phyloP scores from a whole-genome alignment of 1,140 invertebrate genomes.

The Saccostrea glomerata region DNA sequence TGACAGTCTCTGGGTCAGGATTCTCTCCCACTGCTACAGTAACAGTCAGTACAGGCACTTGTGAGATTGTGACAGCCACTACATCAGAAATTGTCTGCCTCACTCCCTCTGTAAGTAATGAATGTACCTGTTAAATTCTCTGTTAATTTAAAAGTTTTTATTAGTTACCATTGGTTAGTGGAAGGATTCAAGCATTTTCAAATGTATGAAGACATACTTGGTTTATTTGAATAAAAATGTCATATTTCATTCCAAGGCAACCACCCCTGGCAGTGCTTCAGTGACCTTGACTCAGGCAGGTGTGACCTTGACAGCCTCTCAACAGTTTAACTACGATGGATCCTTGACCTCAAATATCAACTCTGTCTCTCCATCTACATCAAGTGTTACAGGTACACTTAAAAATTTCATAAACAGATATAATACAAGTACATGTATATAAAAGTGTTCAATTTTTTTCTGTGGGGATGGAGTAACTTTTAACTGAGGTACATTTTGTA shows the following conservation, averaged over 20 bases:
- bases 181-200: background rate
- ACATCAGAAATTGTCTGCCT: constrained; percentile 47
- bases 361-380: background rate
- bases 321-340: constrained; percentile 40
- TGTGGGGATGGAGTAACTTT: background rate
- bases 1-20: constrained; percentile 48
- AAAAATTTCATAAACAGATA: background rate
- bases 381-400: constrained; percentile 42
- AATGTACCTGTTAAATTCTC: too few species aligned
- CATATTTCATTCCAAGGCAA: constrained; percentile 23
- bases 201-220: too few species aligned
- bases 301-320: constrained; percentile 14
- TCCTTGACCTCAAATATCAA: constrained; percentile 40
- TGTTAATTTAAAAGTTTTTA: background rate
- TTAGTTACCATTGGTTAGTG: background rate
- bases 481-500: constrained; percentile 21
- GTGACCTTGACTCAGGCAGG: constrained; percentile 41
- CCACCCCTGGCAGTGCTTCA: constrained; percentile 4
- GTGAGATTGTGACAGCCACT: constrained; percentile 37
- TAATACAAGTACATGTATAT: background rate
- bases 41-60: constrained; percentile 37
- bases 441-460: background rate
- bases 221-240: background rate
- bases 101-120: constrained; percentile 51
- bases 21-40: constrained; percentile 54